Percentiles rank a stretch among this genome's conserved stretches.
Conservation (phyloP, 2,888 invertebrate genomes). For the Oscheius myriophilus region DNA sequence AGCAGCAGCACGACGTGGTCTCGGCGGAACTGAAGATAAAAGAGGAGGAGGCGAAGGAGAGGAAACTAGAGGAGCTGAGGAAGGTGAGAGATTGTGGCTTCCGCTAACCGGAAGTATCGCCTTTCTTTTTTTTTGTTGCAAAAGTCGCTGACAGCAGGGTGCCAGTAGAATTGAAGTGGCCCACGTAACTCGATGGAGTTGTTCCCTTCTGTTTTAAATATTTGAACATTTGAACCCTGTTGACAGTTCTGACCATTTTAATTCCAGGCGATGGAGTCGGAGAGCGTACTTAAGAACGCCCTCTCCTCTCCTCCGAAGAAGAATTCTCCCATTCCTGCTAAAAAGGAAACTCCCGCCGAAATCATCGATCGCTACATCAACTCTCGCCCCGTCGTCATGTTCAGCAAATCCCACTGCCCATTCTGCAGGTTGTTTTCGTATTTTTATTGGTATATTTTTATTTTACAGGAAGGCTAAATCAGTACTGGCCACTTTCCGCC, state of each 20-base stretch:
- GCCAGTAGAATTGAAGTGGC: too few relatives aligned
- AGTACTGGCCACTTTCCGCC: conserved; percentile 27
- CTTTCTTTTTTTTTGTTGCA: too few relatives aligned
- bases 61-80: conserved; percentile 19
- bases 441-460: neutral
- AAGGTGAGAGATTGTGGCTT: conserved; percentile 10
- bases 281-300: conserved; percentile 21
- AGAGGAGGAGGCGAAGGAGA: conserved; percentile 18
- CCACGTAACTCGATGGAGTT: too few relatives aligned
- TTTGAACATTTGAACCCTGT: too few relatives aligned
- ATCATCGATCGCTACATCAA: conserved; percentile 31
- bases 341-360: conserved; percentile 22
- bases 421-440: conserved; percentile 25
- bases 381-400: conserved; percentile 27
- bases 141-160: too few relatives aligned
- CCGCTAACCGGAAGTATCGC: too few relatives aligned
- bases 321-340: neutral
- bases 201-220: neutral
- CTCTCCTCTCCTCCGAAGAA: conserved; percentile 4
- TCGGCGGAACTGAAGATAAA: conserved; percentile 21
- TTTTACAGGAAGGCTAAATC: conserved; percentile 30
- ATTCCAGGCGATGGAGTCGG: conserved; percentile 13
- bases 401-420: conserved; percentile 31
- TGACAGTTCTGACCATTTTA: neutral
- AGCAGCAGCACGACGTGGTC: conserved; percentile 25